phyloP scores from a whole-genome alignment of 2,888 invertebrate genomes.

The Phalera bucephala region DNA sequence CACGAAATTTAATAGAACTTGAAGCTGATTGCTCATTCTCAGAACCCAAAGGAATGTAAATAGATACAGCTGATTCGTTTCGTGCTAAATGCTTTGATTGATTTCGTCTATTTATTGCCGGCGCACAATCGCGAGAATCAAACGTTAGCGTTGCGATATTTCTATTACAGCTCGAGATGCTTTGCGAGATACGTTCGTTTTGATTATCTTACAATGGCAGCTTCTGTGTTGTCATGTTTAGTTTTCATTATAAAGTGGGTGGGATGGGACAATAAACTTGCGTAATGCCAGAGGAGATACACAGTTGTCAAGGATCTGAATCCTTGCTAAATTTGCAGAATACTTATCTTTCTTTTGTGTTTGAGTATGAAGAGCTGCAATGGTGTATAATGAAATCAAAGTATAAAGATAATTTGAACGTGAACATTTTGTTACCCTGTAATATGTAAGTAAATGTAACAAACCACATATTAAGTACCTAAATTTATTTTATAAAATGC shows the following conservation, averaged over 20 bases:
- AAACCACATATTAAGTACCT: no score
- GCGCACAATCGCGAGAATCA: slow-evolving; percentile 1
- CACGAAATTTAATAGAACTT: slow-evolving; percentile 8
- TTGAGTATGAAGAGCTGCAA: no score
- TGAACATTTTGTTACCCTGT: no score
- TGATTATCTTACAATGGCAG: neutral
- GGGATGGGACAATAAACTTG: neutral
- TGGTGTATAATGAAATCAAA: no score
- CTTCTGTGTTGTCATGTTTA: neutral
- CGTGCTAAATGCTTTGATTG: slow-evolving; percentile 26
- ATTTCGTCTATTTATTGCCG: slow-evolving; percentile 15
- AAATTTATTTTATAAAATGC: no score
- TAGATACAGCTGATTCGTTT: slow-evolving; percentile 17
- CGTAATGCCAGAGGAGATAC: neutral
- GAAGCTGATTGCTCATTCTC: slow-evolving; percentile 9
- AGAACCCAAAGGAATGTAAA: slow-evolving; percentile 24
- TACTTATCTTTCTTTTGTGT: no score
- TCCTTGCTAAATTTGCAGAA: neutral
- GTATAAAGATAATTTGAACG: no score
- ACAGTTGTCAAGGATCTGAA: neutral
- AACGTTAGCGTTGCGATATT: slow-evolving; percentile 2
- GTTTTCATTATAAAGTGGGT: neutral
- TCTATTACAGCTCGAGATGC: neutral
- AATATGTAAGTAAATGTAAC: no score
- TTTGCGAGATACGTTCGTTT: neutral